A percentile compares a stretch with the other conserved stretches of the same genome.
These are phyloP conservation scores for Cavia porcellus DNA, from an alignment of 2,113 vertebrate genomes.

Conservation along the genomic window DNA sequence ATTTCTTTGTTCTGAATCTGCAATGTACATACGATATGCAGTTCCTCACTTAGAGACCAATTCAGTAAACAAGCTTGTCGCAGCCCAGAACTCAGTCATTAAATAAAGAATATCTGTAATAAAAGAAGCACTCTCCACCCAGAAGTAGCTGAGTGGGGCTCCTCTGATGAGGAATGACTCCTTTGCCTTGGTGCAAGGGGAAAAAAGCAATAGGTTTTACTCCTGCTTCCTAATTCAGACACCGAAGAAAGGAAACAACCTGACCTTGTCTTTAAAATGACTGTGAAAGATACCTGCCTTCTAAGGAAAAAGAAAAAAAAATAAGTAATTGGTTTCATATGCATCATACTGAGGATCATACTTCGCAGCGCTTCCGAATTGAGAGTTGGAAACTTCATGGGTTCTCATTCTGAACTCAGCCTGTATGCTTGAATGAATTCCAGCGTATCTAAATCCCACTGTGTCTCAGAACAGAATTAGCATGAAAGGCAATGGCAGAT, in stretches of 20 bases:
- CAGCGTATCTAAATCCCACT: slow-evolving; percentile 96
- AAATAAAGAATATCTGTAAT: background rate
- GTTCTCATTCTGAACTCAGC: slow-evolving; percentile 80
- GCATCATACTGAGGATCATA: slow-evolving; percentile 38
- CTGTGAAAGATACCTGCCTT: slow-evolving; percentile 34
- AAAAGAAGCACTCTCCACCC: background rate
- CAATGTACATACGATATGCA: background rate
- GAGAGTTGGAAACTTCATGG: slow-evolving; percentile 74
- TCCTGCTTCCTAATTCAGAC: slow-evolving; percentile 79
- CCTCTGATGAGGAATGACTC: slow-evolving; percentile 59
- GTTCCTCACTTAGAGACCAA: background rate
- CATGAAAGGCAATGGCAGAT: slow-evolving; percentile 86
- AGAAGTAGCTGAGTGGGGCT: background rate
- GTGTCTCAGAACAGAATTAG: slow-evolving; percentile 92
- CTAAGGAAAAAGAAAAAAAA: background rate
- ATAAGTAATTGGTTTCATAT: slow-evolving; percentile 57
- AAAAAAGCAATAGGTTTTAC: slow-evolving; percentile 73
- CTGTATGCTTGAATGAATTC: slow-evolving; percentile 92
- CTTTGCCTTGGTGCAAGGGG: slow-evolving; percentile 1
- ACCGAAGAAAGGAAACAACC: slow-evolving; percentile 49
- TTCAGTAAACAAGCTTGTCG: background rate
- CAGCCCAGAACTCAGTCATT: background rate
- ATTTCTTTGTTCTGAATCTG: background rate
- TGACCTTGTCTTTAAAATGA: slow-evolving; percentile 21
- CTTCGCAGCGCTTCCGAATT: slow-evolving; percentile 47